These are phyloP conservation scores for Sinodicranocentrus sp. DNA, from an alignment of 2,888 invertebrate species.

Conservation along the genomic window DNA sequence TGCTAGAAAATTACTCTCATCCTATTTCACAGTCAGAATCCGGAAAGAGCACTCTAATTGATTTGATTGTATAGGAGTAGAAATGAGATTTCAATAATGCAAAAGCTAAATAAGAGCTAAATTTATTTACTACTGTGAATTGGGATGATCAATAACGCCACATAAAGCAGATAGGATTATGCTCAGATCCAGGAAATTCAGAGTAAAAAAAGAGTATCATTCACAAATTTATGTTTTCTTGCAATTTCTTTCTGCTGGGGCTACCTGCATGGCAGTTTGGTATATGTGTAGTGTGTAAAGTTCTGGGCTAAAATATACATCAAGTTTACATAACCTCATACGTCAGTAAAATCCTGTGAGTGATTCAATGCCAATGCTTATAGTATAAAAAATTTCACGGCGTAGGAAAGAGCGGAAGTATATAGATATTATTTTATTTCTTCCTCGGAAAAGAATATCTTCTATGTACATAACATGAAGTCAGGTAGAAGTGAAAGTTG, in stretches of 20 bases:
- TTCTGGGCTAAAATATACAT: background rate
- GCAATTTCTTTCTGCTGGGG: background rate
- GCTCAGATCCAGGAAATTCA: background rate
- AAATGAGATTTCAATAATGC: background rate
- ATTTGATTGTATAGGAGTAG: background rate
- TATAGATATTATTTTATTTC: background rate
- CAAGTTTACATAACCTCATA: background rate
- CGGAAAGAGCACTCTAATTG: background rate
- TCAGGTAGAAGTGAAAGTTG: background rate
- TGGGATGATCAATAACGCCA: background rate
- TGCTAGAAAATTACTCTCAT: background rate
- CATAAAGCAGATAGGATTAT: no score
- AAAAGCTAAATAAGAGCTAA: background rate
- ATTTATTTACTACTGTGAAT: constrained; percentile 10
- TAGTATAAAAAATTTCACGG: no score
- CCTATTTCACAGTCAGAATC: background rate
- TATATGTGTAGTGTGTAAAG: background rate
- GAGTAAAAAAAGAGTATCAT: background rate
- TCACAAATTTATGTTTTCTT: background rate
- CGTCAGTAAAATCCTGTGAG: background rate
- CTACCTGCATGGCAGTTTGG: background rate
- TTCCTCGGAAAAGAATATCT: background rate
- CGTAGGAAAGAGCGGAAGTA: background rate
- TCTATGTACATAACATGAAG: no score
- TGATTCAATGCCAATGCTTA: background rate